Evolutionary conservation across 1,140 invertebrate genomes (phyloP), one percentile per base, ranked within the genome.

Genomic region (Drosophila nigrodunni): DNA sequence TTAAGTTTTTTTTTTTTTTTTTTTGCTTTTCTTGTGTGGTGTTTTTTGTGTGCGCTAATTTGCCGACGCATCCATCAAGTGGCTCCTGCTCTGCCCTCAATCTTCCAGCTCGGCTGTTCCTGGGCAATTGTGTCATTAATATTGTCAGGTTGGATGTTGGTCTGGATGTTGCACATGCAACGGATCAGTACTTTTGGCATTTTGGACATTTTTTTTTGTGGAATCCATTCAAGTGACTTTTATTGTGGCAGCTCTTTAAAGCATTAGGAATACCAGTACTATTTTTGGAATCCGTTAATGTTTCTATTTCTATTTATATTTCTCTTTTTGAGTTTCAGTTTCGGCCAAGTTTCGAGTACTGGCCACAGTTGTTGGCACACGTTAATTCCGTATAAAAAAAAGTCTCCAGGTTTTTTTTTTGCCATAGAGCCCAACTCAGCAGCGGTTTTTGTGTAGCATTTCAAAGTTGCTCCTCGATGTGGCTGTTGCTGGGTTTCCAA

Each of bases 11-110:
- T 30, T 54, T 54, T 66, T 9, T 58, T 39, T 21, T 11, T 55
- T 21, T 41, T 61, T 72, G 9, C 47, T 72, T 59, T 47, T 74
- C 72, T 78, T 80, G 25, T 30, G 6, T 30, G 25, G 25, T 30
- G 25, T 80, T 43, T 50, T 78, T 80, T 82, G 74, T 76, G 60
- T 80, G 73, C 72, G 74, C 83, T 87, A 87, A 87, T 87, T 87
- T 89, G 83, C 85, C 74, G 83, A 71, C 73, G 80, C 85, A 88
- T 88, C 80, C 80, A 89, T 88, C 83, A 89, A 78, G 70, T 64
- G 66, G 37, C 62, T 69, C 18, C 30, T 59, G 35, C 44, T 37
- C 11, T 44, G 37, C 54, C 70, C 68, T 43, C 50, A 47, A 30
- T 55, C 50, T 59, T 50, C 11, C 61, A 66, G 44, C 68, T 43